phyloP scores from a whole-genome alignment of 92 coral and sea anemone species.

The Zoanthus sociatus region DNA sequence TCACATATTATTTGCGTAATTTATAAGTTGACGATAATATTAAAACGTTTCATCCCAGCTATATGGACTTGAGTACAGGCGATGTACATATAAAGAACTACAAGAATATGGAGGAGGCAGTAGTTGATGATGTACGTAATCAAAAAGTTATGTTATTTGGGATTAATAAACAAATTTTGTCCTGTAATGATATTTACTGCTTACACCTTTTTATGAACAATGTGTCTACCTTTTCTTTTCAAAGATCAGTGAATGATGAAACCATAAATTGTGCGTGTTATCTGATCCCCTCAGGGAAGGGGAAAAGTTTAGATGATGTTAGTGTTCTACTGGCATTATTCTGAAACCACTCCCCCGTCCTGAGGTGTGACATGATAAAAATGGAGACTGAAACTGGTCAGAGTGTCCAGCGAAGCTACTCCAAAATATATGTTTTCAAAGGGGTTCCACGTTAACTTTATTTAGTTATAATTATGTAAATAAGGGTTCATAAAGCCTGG shows the following conservation, averaged over 20 bases:
- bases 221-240: not conserved
- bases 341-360: not conserved
- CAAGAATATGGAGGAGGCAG: constrained; percentile 81
- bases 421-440: too few species aligned
- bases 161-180: too few species aligned
- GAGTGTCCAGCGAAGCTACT: not conserved
- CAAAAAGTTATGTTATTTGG: too few species aligned
- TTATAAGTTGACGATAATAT: not conserved
- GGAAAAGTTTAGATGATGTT: constrained; percentile 42
- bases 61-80: constrained; percentile 84
- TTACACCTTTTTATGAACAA: not conserved
- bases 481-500: too few species aligned
- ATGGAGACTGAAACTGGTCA: constrained; percentile 20
- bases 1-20: not conserved
- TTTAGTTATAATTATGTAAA: too few species aligned
- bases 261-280: constrained; percentile 71
- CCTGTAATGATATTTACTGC: too few species aligned
- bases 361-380: constrained; percentile 38
- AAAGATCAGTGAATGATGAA: constrained; percentile 67
- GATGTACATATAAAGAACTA: constrained; percentile 72
- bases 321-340: constrained; percentile 69
- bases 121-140: constrained; percentile 83
- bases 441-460: too few species aligned
- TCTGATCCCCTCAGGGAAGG: constrained; percentile 65
- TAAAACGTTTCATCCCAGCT: constrained; percentile 55